Evolutionary conservation across 2,113 vertebrate species (phyloP).

Genomic region (Rhea americana): DNA sequence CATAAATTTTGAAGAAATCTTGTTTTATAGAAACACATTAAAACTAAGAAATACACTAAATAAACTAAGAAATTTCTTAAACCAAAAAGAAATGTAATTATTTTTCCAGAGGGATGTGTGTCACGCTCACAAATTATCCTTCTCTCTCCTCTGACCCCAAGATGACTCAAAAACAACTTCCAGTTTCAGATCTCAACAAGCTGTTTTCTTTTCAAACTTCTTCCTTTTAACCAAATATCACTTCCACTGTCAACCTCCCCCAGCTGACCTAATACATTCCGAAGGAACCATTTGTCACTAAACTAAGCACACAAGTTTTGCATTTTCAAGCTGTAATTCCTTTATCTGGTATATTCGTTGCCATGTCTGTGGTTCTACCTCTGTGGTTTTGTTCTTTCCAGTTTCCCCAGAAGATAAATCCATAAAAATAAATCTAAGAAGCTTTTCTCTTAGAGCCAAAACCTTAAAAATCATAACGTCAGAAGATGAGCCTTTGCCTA

Average conservation of each 20-base stretch:
- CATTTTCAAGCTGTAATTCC: background rate
- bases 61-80: background rate
- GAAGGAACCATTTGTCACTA: background rate
- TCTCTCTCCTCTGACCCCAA: background rate
- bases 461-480: background rate
- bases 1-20: background rate
- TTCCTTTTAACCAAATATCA: background rate
- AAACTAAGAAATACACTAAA: background rate
- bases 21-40: background rate
- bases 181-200: background rate
- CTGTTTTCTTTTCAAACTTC: background rate
- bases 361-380: background rate
- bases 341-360: background rate
- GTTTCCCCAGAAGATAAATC: background rate
- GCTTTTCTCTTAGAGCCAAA: background rate
- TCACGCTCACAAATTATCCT: background rate
- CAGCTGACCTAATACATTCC: background rate
- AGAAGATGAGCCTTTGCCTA: background rate
- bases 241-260: background rate
- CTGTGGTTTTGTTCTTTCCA: background rate
- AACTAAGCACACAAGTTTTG: background rate
- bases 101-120: background rate
- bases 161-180: background rate
- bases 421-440: background rate
- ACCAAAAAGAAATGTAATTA: background rate